These are phyloP conservation scores for Napeogenes sylphis DNA, from an alignment of 2,888 invertebrate species.

Conservation along the genomic window DNA sequence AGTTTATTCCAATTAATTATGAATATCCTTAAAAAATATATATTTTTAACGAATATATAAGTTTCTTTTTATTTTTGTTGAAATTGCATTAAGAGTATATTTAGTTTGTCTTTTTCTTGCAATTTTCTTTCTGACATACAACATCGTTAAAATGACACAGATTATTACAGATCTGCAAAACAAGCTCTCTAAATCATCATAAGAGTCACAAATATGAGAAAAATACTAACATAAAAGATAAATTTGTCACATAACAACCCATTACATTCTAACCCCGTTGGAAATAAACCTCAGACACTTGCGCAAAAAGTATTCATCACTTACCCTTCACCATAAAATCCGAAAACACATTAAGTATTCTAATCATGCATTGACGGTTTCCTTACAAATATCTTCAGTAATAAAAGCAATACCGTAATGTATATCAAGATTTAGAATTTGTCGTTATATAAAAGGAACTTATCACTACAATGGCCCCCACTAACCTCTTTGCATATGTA, in stretches of 20 bases:
- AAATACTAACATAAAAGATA: constrained; percentile 13
- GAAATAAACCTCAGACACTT: constrained; percentile 18
- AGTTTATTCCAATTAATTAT: too few species aligned
- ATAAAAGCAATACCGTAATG: constrained; percentile 13
- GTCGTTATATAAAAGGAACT: constrained; percentile 5
- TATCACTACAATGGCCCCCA: neutral
- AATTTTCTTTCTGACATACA: neutral
- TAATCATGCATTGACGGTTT: constrained; percentile 1
- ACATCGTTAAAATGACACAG: constrained; percentile 1
- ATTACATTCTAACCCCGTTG: constrained; percentile 19
- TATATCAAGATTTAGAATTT: constrained; percentile 10
- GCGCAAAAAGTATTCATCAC: constrained; percentile 21
- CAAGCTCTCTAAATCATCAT: neutral
- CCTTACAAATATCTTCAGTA: neutral
- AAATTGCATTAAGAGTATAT: neutral
- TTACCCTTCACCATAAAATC: constrained; percentile 8
- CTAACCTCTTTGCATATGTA: constrained; percentile 1
- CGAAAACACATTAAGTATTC: constrained; percentile 12
- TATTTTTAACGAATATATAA: neutral
- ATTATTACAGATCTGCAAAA: constrained; percentile 2
- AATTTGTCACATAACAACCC: constrained; percentile 17
- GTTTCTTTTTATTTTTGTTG: neutral
- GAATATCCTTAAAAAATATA: too few species aligned
- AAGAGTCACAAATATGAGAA: constrained; percentile 10
- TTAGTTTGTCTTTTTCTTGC: neutral